These are phyloP conservation scores for Cryptoblepharus egeriae DNA, from an alignment of 2,797 vertebrate species.

Conservation along the genomic window DNA sequence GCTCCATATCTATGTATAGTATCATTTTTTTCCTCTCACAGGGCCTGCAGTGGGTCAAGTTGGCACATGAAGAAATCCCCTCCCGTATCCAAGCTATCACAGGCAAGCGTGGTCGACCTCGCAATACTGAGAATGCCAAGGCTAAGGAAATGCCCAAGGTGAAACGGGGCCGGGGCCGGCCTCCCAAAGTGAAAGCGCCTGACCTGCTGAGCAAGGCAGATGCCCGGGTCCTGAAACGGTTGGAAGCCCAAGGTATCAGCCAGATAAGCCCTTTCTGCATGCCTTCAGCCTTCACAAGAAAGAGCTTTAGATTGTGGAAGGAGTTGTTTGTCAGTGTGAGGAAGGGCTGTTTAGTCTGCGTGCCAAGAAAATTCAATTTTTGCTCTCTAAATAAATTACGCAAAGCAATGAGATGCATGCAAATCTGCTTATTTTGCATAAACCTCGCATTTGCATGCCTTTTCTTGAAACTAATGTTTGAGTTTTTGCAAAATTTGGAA, in stretches of 20 bases:
- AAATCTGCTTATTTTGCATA: constrained; percentile 28
- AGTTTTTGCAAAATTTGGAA: constrained; percentile 48
- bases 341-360: constrained; percentile 23
- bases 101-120: constrained; percentile 92
- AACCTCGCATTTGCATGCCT: constrained; percentile 32
- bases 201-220: constrained; percentile 92
- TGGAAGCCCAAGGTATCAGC: constrained; percentile 87
- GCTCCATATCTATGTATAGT: background rate
- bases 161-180: constrained; percentile 88
- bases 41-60: constrained; percentile 89
- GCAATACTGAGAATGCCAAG: constrained; percentile 87
- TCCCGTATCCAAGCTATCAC: constrained; percentile 98
- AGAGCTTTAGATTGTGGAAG: constrained; percentile 15
- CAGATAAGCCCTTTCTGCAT: background rate
- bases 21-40: constrained; percentile 48
- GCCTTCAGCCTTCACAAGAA: constrained; percentile 9
- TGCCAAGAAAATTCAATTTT: constrained; percentile 43
- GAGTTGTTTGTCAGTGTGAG: constrained; percentile 14
- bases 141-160: constrained; percentile 73
- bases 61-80: constrained; percentile 93
- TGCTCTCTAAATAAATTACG: constrained; percentile 33
- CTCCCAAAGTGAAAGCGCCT: constrained; percentile 89
- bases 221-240: constrained; percentile 84
- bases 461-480: constrained; percentile 36
- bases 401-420: constrained; percentile 32